Percentiles rank a stretch among this genome's conserved stretches.
These are phyloP conservation scores for Frieseomelitta varia DNA, from an alignment of 1,140 invertebrate species.

Conservation along the genomic window DNA sequence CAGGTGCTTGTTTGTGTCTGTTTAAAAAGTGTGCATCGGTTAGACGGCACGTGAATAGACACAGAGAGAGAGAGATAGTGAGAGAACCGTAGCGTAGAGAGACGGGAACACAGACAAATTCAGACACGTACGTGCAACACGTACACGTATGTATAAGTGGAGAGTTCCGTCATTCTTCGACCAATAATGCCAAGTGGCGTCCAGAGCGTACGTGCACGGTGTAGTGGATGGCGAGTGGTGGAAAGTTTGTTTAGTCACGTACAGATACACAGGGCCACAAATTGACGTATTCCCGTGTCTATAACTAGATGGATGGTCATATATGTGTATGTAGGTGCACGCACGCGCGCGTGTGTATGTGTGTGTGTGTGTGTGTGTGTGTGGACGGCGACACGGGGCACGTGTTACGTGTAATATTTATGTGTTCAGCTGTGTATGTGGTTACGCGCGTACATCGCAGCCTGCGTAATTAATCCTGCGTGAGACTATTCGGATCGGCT, in stretches of 20 bases:
- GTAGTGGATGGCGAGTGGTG: not conserved
- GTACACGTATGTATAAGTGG: not conserved
- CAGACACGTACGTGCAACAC: no score
- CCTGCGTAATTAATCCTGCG: constrained; percentile 66
- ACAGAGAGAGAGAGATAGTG: no score
- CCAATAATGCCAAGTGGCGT: not conserved
- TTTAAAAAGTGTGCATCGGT: not conserved
- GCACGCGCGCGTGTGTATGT: no score
- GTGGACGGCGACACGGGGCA: constrained; percentile 10
- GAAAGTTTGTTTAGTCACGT: constrained; percentile 30
- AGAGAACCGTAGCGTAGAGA: no score
- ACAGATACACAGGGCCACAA: not conserved
- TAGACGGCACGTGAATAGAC: not conserved
- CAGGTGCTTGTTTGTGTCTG: not conserved
- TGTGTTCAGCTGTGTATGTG: constrained; percentile 39
- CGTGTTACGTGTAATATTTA: constrained; percentile 43
- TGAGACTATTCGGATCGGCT: constrained; percentile 56
- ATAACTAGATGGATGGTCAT: constrained; percentile 16
- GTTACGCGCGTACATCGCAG: constrained; percentile 42
- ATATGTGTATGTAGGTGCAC: not conserved
- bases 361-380: constrained; percentile 6
- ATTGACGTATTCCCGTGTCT: constrained; percentile 38
- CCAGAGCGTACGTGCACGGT: not conserved
- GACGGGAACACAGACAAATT: not conserved
- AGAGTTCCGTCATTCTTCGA: not conserved